phyloP scores from a whole-genome alignment of 2,797 vertebrate genomes.

The Chrysocyon brachyurus region DNA sequence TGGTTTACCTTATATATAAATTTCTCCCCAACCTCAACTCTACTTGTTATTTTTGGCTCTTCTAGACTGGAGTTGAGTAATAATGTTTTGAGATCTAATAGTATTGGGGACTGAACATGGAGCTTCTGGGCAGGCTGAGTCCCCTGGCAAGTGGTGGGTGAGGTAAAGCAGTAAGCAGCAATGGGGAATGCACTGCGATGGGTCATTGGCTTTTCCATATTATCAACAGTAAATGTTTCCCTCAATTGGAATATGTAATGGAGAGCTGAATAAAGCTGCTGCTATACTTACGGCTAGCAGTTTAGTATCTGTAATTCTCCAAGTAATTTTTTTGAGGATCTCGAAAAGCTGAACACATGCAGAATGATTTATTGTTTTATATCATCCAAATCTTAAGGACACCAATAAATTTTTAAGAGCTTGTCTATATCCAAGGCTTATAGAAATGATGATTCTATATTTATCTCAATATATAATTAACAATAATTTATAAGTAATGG shows the following conservation, averaged over 20 bases:
- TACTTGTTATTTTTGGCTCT: background rate
- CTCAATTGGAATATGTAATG: background rate
- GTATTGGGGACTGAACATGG: background rate
- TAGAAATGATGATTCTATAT: slow-evolving; percentile 75
- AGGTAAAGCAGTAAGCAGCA: background rate
- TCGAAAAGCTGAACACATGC: slow-evolving; percentile 21
- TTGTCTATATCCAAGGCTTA: slow-evolving; percentile 69
- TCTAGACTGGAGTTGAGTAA: background rate
- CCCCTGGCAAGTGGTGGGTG: background rate
- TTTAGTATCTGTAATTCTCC: slow-evolving; percentile 31
- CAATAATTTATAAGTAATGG: slow-evolving; percentile 77
- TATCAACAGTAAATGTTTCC: background rate
- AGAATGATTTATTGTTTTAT: slow-evolving; percentile 67
- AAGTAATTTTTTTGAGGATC: slow-evolving; percentile 31
- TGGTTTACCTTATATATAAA: background rate
- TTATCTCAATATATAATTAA: slow-evolving; percentile 78
- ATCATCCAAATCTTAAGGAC: slow-evolving; percentile 66
- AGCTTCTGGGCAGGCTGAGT: background rate
- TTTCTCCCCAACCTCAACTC: background rate
- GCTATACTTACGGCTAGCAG: background rate
- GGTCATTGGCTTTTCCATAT: background rate
- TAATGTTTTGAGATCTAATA: background rate
- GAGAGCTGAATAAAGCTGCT: background rate
- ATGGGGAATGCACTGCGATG: background rate
- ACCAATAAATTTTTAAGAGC: slow-evolving; percentile 76